A percentile compares a stretch with the other conserved stretches of the same genome.
Conservation (phyloP, 1,140 invertebrate species). For the Agraylea sexmaculata region DNA sequence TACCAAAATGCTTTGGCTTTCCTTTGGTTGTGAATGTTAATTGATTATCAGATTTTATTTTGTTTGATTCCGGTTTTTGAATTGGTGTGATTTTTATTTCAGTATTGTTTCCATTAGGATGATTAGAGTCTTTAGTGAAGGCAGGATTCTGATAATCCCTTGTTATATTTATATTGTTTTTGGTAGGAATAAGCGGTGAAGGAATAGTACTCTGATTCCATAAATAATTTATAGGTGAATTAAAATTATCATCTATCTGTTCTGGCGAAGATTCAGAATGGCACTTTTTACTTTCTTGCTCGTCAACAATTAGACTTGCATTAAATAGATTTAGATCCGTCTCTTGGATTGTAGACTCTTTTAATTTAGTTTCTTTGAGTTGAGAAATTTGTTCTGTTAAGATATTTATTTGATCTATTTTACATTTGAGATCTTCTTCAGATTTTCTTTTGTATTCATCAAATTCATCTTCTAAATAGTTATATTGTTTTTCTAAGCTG, state of each 20-base stretch:
- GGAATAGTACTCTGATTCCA: conserved; percentile 37
- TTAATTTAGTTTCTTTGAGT: conserved; percentile 21
- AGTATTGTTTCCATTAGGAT: conserved; percentile 9
- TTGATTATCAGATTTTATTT: not conserved
- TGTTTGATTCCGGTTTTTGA: conserved; percentile 25
- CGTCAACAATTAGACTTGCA: too few relatives aligned
- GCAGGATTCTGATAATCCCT: conserved; percentile 25
- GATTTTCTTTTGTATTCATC: conserved; percentile 40
- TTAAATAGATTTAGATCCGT: too few relatives aligned
- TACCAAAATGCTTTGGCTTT: conserved; percentile 35
- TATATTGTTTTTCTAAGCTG: conserved; percentile 60
- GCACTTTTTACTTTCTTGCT: too few relatives aligned
- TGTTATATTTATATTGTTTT: conserved; percentile 11
- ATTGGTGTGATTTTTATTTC: conserved; percentile 24
- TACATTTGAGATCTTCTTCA: conserved; percentile 33
- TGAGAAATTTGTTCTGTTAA: conserved; percentile 40
- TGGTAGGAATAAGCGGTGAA: conserved; percentile 22
- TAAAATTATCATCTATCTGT: conserved; percentile 21
- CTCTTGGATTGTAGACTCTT: too few relatives aligned
- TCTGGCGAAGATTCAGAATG: not conserved
- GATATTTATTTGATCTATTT: conserved; percentile 42
- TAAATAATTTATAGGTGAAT: conserved; percentile 35
- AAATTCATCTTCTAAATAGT: conserved; percentile 59
- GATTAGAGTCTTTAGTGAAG: conserved; percentile 17
- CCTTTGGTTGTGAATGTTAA: conserved; percentile 6